Base-by-base conservation (phyloP, 2,888 invertebrate species). In the Norana najaformis region DNA sequence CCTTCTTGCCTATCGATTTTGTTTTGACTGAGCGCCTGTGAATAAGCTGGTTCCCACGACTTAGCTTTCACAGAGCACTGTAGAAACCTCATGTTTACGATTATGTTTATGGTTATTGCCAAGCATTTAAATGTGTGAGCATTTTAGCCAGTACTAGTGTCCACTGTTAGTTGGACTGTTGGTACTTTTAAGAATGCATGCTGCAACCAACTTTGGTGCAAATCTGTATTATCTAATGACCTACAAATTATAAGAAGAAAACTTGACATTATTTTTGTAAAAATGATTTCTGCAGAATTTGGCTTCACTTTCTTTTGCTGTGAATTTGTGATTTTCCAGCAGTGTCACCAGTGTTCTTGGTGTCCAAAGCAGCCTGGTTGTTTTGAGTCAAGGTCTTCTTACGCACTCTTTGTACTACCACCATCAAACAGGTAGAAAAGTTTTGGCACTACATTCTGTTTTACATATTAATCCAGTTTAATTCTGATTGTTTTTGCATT, bases 391-490 rank as follows among this genome's bases (percentile, higher is more conserved):
- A 96, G 98, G 93, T 97, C 97, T 93, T 97, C 98, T 94, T 98
- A 97, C 95, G 97, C 99, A 8, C 96, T 99, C 93, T 99, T 98
- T 95, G 95, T 99, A 92, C 98, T 99, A 95, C 96, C 98, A 90
- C 97, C 97, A 89, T 96, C 97, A 92, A 98, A 98, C 95, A 92
- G 93, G 93, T 94, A 93, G 90, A 34, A 35, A 85, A 69, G 23
- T 85, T 30, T 69, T 69, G 4, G 11, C 11, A 69, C 16, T n/a
- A 3, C 30, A 69, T 69, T 69, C n/a, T 8, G 20, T 47, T 47
- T 47, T 23, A 23, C 23, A 1, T 47, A 23, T 69, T n/a, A n/a
- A n/a, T 47, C 47, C 23, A 20, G 23, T 23, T 20, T 47, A 47
- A 23, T 47, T 47, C n/a, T n/a, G 20, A 69, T 69, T 69, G 30